Evolutionary conservation across 2,888 invertebrate genomes (phyloP).

Genomic region (Lasius fuliginosus): DNA sequence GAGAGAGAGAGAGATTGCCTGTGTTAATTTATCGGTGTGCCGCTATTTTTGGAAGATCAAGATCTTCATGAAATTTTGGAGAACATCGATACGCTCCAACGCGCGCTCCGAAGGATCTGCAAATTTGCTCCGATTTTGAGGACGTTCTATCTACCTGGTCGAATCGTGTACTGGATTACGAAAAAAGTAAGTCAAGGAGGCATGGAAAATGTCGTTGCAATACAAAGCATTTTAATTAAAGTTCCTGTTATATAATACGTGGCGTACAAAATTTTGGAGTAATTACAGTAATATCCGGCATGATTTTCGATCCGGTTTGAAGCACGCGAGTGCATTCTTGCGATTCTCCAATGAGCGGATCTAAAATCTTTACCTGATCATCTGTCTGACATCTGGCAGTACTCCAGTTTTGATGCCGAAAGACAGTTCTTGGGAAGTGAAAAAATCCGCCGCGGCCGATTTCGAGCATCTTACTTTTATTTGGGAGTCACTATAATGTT

Average conservation of each 20-base stretch:
- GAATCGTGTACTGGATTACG: neutral
- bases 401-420: neutral
- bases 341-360: neutral
- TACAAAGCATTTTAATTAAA: neutral
- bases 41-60: neutral
- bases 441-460: neutral
- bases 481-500: neutral
- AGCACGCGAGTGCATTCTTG: neutral
- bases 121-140: neutral
- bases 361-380: neutral
- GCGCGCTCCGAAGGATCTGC: neutral
- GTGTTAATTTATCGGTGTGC: neutral
- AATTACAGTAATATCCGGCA: neutral
- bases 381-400: neutral
- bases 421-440: neutral
- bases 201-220: no score
- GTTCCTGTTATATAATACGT: neutral
- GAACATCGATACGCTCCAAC: neutral
- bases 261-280: neutral
- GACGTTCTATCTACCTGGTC: neutral
- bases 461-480: neutral
- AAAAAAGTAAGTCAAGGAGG: neutral
- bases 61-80: conserved; percentile 1
- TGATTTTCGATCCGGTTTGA: neutral
- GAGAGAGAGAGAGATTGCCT: neutral